phyloP scores from a whole-genome alignment of 2,113 vertebrate genomes.

The Peucedramus taeniatus region DNA sequence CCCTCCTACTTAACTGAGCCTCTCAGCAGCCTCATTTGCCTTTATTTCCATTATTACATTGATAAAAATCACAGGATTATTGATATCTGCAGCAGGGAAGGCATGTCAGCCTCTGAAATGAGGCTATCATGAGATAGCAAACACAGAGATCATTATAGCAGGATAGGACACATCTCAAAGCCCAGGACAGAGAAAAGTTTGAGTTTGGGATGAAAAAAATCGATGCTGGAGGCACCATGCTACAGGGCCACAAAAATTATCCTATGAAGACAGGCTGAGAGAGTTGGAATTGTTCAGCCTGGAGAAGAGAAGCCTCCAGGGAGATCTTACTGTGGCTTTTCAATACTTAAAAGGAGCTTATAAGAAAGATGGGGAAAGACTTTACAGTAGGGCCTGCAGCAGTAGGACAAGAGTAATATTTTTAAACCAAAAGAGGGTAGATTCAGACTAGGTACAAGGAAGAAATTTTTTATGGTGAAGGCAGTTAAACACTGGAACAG shows the following conservation, averaged over 20 bases:
- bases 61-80: neutral
- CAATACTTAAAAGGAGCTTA: neutral
- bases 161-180: neutral
- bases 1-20: neutral
- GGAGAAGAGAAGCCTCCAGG: neutral
- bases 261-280: neutral
- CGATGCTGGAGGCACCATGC: neutral
- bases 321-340: neutral
- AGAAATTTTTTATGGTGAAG: neutral
- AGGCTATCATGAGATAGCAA: neutral
- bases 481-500: neutral
- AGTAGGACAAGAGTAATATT: neutral
- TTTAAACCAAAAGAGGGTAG: neutral
- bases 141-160: neutral
- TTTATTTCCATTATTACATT: neutral
- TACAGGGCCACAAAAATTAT: neutral
- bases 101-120: neutral
- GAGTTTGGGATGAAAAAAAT: neutral
- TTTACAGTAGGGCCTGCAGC: neutral
- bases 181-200: neutral
- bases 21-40: neutral
- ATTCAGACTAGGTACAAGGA: neutral
- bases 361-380: neutral
- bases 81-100: neutral
- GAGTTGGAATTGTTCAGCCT: neutral